A percentile compares a stretch with the other conserved stretches of the same genome.
phyloP scores from a whole-genome alignment of 2,113 vertebrate genomes.

The Mionectes macconnelli region DNA sequence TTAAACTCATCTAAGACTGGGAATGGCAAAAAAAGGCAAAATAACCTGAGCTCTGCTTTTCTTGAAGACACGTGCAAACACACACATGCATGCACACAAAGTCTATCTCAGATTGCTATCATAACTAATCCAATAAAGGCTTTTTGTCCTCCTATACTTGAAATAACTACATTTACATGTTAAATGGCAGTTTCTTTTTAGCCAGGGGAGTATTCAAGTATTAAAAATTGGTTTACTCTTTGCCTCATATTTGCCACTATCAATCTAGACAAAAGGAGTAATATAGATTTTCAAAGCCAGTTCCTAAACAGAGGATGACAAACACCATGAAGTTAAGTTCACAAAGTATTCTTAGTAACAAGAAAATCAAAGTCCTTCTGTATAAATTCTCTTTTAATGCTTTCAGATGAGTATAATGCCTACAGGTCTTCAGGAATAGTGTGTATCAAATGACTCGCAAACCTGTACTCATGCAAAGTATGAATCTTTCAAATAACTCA shows the following conservation, averaged over 20 bases:
- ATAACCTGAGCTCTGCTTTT: not conserved
- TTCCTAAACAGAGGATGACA: not conserved
- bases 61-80: not conserved
- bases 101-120: rapidly evolving
- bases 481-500: not conserved
- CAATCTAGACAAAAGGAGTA: not conserved
- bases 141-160: not conserved
- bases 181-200: not conserved
- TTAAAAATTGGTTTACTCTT: not conserved
- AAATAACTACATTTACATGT: not conserved
- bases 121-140: not conserved
- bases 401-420: not conserved
- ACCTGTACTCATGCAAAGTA: not conserved
- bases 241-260: not conserved
- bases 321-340: not conserved
- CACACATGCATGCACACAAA: rapidly evolving
- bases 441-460: not conserved
- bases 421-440: not conserved
- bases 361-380: not conserved
- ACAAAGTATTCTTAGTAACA: not conserved
- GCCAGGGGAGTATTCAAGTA: not conserved
- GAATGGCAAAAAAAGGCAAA: not conserved
- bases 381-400: not conserved
- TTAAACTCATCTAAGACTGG: not conserved
- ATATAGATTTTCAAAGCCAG: not conserved